Evolutionary conservation across 2,888 invertebrate genomes (phyloP), one percentile per base, ranked within the genome.

Genomic region (Andrena fulva): DNA sequence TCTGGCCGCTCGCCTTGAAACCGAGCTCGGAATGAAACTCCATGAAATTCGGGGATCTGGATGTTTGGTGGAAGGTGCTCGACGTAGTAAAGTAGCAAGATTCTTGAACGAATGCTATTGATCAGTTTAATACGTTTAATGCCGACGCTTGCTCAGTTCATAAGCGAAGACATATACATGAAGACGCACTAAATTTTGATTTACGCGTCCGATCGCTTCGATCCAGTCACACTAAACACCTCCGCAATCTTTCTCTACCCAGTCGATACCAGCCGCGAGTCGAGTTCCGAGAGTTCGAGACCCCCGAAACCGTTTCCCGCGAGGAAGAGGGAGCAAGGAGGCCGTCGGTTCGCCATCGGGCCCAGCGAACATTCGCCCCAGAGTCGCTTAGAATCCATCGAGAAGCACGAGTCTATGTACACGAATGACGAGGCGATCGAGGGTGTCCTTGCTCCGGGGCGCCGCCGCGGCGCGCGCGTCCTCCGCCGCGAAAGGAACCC

Each of bases 401-500:
- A 42, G 4, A 42, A 6, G 42, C 8, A 35, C 27, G 35, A 59
- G 48, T 73, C 48, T 66, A 74, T 77, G 50, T 77, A 74, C 75
- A 77, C 12, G 35, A 54, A 75, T 59, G 69, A 31, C 35, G 68
- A 24, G 33, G 42, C 56, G 12, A n/a, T 24, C 71, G 42, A 42
- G 59, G 12, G 20, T 27, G n/a, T 27, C 64, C 67, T 12, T 16
- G 66, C 24, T 27, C 24, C 56, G 56, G 27, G 10, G 56, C 24
- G 56, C 20, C 54, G 24, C 24, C 27, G 10, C 35, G 10, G 35
- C 35, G 35, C 42, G 20, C 20, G 27, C 20, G 2, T 27, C 24
- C 10, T 35, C 16, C 42, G 35, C 68, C 72, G 84, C 75, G 88
- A 82, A 63, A 72, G 64, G 67, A 81, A 72, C 75, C 33, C 50